Percentiles rank a stretch among this genome's conserved stretches.
Evolutionary conservation across 2,888 invertebrate species (phyloP).

Genomic region (Drosophila niveifrons): DNA sequence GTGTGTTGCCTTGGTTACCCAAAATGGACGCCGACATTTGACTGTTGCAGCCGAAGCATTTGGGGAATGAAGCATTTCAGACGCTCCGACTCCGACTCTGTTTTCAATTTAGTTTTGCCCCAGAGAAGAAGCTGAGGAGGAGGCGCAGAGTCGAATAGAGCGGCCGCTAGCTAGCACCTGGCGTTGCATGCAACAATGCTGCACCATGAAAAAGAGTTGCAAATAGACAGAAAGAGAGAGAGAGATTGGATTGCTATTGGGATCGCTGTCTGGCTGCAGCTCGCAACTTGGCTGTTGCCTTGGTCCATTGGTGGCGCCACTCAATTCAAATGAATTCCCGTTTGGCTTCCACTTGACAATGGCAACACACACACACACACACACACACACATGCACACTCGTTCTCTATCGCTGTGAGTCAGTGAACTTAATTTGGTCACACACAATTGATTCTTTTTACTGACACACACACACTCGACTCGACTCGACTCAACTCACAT

Average conservation of each 20-base stretch:
- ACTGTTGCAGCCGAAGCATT: conserved; percentile 27
- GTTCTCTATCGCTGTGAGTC: conserved; percentile 53
- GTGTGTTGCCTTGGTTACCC: conserved; percentile 88
- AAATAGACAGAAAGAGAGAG: not conserved
- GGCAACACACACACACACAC: conserved; percentile 47
- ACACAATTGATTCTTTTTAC: conserved; percentile 83
- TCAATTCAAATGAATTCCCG: conserved; percentile 78
- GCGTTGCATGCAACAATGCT: conserved; percentile 27
- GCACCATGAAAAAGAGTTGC: not conserved
- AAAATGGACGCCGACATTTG: conserved; percentile 45
- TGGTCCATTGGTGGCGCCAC: conserved; percentile 56
- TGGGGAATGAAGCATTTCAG: conserved; percentile 49
- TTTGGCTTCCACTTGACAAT: conserved; percentile 77
- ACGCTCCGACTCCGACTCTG: conserved; percentile 23
- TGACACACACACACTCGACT: conserved; percentile 30
- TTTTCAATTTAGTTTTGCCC: conserved; percentile 70
- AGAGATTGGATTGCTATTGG: conserved; percentile 7
- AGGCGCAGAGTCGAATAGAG: not conserved
- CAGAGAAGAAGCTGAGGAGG: not conserved
- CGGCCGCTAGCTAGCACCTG: conserved; percentile 42
- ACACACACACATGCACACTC: conserved; percentile 6
- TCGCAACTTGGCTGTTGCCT: conserved; percentile 20
- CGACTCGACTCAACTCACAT: not conserved
- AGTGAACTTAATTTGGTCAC: conserved; percentile 84
- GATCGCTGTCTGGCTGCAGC: conserved; percentile 15